These are phyloP conservation scores for Arvicanthis niloticus DNA, from an alignment of 2,113 vertebrate species.

Conservation along the genomic window DNA sequence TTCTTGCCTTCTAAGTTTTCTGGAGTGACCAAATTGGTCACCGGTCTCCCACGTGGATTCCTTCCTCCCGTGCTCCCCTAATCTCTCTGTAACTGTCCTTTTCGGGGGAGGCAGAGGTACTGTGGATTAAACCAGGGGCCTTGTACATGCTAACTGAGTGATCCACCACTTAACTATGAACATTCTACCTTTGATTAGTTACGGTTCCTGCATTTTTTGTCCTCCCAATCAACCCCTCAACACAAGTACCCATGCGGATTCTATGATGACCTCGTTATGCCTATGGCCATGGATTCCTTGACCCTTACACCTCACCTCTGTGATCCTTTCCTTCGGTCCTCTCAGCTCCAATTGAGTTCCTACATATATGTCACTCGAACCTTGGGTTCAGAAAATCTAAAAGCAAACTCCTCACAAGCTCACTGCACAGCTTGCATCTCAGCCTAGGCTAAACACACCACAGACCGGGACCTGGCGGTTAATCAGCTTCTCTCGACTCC, in stretches of 20 bases:
- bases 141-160: not conserved
- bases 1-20: not conserved
- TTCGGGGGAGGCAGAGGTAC: not conserved
- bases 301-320: not conserved
- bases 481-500: not conserved
- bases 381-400: not conserved
- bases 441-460: not conserved
- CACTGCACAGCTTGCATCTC: not conserved
- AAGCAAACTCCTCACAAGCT: not conserved
- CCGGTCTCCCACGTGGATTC: not conserved
- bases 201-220: not conserved
- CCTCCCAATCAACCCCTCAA: not conserved
- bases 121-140: not conserved
- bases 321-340: not conserved
- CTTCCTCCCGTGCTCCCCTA: not conserved
- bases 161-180: not conserved
- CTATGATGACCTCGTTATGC: not conserved
- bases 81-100: not conserved
- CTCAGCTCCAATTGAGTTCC: not conserved
- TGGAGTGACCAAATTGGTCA: not conserved
- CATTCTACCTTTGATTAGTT: not conserved
- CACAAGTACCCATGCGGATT: not conserved
- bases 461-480: not conserved
- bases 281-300: not conserved
- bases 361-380: not conserved